These are phyloP conservation scores for Dicyrtoma fusca DNA, from an alignment of 2,888 invertebrate species.

Conservation along the genomic window DNA sequence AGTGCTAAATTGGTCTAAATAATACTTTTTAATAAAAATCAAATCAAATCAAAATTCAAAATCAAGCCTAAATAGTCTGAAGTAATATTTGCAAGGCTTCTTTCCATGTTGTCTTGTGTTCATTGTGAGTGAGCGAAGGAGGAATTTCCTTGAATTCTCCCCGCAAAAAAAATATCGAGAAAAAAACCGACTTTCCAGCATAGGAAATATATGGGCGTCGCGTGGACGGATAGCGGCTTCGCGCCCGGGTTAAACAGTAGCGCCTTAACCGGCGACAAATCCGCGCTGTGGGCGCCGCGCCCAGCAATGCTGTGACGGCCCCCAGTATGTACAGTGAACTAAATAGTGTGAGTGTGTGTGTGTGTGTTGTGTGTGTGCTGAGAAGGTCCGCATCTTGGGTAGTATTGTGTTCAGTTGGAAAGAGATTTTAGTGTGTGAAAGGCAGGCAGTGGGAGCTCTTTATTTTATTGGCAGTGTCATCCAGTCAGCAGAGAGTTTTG, in stretches of 20 bases:
- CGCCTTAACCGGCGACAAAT: no score
- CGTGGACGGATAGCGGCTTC: neutral
- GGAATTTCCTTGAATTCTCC: slow-evolving; percentile 6
- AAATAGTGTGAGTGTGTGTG: no score
- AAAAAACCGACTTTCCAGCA: neutral
- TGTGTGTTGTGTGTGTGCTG: no score
- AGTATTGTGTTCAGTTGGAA: neutral
- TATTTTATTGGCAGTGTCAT: neutral
- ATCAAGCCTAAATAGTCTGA: no score
- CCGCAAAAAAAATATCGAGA: neutral
- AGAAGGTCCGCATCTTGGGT: neutral
- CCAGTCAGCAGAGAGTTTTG: neutral
- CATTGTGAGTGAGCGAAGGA: neutral
- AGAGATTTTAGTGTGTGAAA: slow-evolving; percentile 4
- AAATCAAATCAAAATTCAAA: no score
- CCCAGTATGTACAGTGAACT: neutral
- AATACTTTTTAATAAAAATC: no score
- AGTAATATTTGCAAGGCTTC: no score
- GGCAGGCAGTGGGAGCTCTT: slow-evolving; percentile 11
- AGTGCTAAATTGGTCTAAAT: no score
- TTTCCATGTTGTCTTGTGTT: no score
- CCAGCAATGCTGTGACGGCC: no score
- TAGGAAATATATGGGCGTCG: neutral
- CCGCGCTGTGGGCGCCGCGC: no score
- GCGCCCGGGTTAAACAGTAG: no score